These are phyloP conservation scores for Schizaphis graminum DNA, from an alignment of 2,888 invertebrate species.

Conservation along the genomic window DNA sequence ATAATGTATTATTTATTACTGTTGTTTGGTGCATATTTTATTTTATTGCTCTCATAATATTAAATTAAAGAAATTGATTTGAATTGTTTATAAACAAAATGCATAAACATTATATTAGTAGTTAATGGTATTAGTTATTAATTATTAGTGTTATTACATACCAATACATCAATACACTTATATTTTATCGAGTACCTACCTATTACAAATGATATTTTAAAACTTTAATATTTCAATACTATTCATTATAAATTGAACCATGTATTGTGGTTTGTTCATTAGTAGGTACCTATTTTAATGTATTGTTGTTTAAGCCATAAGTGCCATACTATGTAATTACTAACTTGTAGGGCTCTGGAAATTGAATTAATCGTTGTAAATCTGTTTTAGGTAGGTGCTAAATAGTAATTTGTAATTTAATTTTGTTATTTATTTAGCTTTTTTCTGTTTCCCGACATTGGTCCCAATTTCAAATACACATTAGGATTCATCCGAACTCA, in stretches of 20 bases:
- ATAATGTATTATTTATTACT: background rate
- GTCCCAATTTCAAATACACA: conserved; percentile 92
- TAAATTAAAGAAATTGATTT: background rate
- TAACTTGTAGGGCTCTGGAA: background rate
- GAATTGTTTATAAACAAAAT: background rate
- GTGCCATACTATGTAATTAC: background rate
- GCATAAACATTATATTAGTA: background rate
- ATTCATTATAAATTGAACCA: background rate
- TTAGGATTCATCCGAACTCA: conserved; percentile 93
- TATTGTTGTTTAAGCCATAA: background rate
- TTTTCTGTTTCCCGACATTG: conserved; percentile 86
- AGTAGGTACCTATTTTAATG: background rate
- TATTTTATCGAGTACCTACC: no score
- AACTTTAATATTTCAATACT: no score
- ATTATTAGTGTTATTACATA: no score
- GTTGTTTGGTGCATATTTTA: background rate
- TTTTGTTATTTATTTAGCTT: conserved; percentile 75
- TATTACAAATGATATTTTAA: no score
- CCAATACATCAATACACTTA: no score
- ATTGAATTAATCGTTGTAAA: background rate
- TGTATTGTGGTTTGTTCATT: background rate
- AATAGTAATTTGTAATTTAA: background rate
- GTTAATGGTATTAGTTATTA: no score
- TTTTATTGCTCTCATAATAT: background rate
- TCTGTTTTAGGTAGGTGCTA: background rate